Percentiles rank a stretch among this genome's conserved stretches.
These are phyloP conservation scores for Ophion obscuratus DNA, from an alignment of 2,888 invertebrate species.

Conservation along the genomic window DNA sequence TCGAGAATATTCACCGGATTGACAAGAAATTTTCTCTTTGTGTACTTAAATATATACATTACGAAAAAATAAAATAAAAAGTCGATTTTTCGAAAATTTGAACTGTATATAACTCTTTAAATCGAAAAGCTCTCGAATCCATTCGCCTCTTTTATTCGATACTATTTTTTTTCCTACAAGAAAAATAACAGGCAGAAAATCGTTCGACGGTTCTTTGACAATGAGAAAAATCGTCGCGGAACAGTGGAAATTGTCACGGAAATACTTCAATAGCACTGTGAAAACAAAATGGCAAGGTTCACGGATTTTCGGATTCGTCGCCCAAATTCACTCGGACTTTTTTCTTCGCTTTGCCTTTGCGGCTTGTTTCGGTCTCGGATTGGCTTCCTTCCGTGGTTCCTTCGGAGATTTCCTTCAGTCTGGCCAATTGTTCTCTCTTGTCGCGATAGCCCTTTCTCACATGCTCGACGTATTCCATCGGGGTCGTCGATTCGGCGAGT, in stretches of 20 bases:
- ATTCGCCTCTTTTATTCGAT: too few relatives aligned
- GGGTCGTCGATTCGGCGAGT: slow-evolving; percentile 47
- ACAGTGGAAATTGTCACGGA: background rate
- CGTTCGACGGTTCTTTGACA: too few relatives aligned
- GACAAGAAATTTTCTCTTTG: too few relatives aligned
- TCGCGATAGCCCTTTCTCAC: slow-evolving; percentile 49
- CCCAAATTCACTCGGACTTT: slow-evolving; percentile 58
- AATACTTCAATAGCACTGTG: background rate
- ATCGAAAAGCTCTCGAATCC: too few relatives aligned
- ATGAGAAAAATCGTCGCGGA: too few relatives aligned
- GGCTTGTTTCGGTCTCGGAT: background rate
- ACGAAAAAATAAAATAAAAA: too few relatives aligned
- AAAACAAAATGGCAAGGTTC: background rate
- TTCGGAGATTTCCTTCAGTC: background rate
- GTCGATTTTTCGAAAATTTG: too few relatives aligned
- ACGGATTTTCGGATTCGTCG: slow-evolving; percentile 25
- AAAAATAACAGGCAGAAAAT: too few relatives aligned
- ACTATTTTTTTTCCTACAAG: too few relatives aligned
- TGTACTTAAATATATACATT: too few relatives aligned
- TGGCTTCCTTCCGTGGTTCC: background rate
- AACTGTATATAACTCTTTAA: too few relatives aligned
- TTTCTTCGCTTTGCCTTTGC: slow-evolving; percentile 40
- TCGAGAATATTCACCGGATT: too few relatives aligned
- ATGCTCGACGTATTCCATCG: slow-evolving; percentile 57
- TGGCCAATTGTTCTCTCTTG: slow-evolving; percentile 42